These are phyloP conservation scores for Tenthredo livida DNA, from an alignment of 2,888 invertebrate genomes.

Conservation along the genomic window DNA sequence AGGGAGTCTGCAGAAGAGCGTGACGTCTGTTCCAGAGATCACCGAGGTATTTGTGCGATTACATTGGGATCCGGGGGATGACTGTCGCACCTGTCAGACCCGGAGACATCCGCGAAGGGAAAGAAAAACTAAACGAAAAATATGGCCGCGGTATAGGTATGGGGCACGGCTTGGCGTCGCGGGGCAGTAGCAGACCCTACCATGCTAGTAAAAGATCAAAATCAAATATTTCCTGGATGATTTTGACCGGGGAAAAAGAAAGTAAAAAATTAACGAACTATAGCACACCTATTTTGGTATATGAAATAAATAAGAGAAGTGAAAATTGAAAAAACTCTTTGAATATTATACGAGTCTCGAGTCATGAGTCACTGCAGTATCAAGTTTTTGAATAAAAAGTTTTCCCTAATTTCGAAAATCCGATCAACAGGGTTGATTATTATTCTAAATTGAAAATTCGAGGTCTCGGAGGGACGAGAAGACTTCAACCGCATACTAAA, in stretches of 20 bases:
- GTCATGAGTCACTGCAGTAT: background rate
- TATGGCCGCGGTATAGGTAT: background rate
- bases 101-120: slow-evolving; percentile 38
- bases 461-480: background rate
- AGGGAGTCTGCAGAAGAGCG: slow-evolving; percentile 27
- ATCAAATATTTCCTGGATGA: background rate
- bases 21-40: slow-evolving; percentile 51
- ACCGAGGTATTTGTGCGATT: slow-evolving; percentile 52
- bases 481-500: background rate
- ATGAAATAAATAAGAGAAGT: background rate
- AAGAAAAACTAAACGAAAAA: slow-evolving; percentile 27
- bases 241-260: background rate
- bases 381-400: background rate
- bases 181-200: background rate
- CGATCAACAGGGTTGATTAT: background rate
- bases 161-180: background rate
- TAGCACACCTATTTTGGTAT: background rate
- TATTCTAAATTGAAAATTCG: slow-evolving; percentile 10
- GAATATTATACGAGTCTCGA: background rate
- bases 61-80: slow-evolving; percentile 51
- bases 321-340: background rate
- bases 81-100: slow-evolving; percentile 52
- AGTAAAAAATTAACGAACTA: background rate
- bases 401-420: background rate
- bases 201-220: slow-evolving; percentile 26